Conservation (phyloP, 2,888 invertebrate species). For the Anticlea derivata region DNA sequence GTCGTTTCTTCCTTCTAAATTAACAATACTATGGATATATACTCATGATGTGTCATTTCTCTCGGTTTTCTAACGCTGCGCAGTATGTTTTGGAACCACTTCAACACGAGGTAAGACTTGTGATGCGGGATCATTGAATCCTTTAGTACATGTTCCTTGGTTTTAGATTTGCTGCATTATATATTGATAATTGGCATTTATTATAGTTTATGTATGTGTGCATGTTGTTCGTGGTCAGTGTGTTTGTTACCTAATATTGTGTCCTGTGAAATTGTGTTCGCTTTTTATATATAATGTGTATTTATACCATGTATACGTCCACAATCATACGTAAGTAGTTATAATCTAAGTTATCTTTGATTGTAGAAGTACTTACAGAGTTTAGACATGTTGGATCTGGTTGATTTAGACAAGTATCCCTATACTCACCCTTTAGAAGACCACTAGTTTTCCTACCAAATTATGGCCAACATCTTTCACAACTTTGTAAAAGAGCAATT, state of each 20-base stretch:
- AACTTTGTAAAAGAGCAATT: too few relatives aligned
- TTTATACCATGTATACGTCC: conserved; percentile 22
- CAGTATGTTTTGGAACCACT: conserved; percentile 99
- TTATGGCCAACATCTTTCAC: neutral
- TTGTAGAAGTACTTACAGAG: neutral
- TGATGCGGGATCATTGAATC: conserved; percentile 36
- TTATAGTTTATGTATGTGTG: conserved; percentile 40
- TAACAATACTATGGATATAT: conserved; percentile 69
- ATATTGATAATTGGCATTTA: conserved; percentile 32
- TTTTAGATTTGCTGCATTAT: conserved; percentile 29
- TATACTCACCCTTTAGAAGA: too few relatives aligned
- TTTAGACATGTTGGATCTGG: neutral
- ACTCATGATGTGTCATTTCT: conserved; percentile 85
- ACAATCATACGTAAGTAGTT: conserved; percentile 11
- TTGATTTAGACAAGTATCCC: conserved; percentile 1
- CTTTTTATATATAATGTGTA: conserved; percentile 73
- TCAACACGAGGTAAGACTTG: conserved; percentile 97
- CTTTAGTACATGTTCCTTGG: conserved; percentile 26
- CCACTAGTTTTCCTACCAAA: neutral
- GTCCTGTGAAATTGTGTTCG: conserved; percentile 86
- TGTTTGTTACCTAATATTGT: conserved; percentile 61
- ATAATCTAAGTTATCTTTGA: neutral
- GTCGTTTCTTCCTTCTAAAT: conserved; percentile 61
- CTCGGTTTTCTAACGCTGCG: conserved; percentile 91
- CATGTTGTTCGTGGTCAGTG: conserved; percentile 39